Evolutionary conservation across 2,113 vertebrate genomes (phyloP).

Genomic region (Engystomops pustulosus): DNA sequence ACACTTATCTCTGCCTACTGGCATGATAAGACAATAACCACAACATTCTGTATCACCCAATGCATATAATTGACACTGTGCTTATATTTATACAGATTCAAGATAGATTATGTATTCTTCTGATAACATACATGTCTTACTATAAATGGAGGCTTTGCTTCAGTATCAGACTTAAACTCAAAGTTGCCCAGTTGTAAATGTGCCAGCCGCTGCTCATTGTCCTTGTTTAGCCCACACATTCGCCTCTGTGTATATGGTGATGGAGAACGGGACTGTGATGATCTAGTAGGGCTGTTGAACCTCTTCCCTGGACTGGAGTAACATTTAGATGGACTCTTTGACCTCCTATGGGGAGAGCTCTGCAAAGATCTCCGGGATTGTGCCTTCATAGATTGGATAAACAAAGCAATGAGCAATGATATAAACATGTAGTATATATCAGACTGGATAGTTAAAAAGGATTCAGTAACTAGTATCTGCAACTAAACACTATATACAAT

Average conservation of each 20-base stretch:
- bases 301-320: conserved; percentile 36
- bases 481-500: not conserved
- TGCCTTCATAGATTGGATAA: conserved; percentile 57
- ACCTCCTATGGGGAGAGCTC: conserved; percentile 58
- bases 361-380: conserved; percentile 54
- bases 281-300: not conserved
- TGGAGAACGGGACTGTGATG: conserved; percentile 55
- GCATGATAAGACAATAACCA: too few relatives aligned
- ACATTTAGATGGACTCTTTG: conserved; percentile 24
- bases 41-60: too few relatives aligned
- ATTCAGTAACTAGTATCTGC: too few relatives aligned
- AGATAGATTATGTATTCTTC: not conserved
- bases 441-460: too few relatives aligned
- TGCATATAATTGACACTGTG: too few relatives aligned
- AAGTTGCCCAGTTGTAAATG: conserved; percentile 58
- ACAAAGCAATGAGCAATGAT: conserved; percentile 7
- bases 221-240: conserved; percentile 47
- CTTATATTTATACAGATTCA: too few relatives aligned
- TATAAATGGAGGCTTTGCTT: conserved; percentile 65
- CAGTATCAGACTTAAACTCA: conserved; percentile 49
- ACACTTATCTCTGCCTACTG: too few relatives aligned
- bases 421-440: not conserved
- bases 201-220: conserved; percentile 55
- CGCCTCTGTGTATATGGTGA: conserved; percentile 63
- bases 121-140: conserved; percentile 66